Evolutionary conservation across 1,140 invertebrate species (phyloP).

Genomic region (Pollicipes pollicipes): DNA sequence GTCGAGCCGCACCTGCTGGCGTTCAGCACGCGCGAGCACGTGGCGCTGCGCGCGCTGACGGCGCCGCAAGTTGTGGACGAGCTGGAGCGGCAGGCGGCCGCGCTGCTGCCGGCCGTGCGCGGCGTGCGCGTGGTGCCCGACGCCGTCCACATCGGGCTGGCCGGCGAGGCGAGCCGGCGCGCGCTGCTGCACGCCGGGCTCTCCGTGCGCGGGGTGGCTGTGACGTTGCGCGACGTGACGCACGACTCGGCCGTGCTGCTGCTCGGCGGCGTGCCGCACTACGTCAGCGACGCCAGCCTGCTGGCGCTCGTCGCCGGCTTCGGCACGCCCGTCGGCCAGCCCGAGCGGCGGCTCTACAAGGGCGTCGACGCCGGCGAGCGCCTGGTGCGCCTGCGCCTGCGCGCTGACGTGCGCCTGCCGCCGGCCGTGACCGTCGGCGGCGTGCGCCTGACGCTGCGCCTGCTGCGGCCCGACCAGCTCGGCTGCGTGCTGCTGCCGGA

Average conservation of each 20-base stretch:
- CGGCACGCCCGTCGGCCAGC: constrained; percentile 25
- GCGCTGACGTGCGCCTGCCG: not conserved
- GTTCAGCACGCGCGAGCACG: not conserved
- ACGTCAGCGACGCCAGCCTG: constrained; percentile 23
- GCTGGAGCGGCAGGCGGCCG: not conserved
- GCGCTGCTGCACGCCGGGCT: constrained; percentile 21
- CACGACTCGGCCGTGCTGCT: constrained; percentile 23
- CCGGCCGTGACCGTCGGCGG: not conserved
- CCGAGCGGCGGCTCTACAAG: constrained; percentile 29
- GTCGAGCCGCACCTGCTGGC: not conserved
- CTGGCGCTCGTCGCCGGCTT: constrained; percentile 24
- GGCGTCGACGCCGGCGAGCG: constrained; percentile 30
- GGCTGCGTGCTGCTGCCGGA: not conserved
- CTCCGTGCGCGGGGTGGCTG: constrained; percentile 21
- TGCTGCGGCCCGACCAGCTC: not conserved
- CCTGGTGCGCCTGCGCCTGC: constrained; percentile 22
- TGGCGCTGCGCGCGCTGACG: not conserved
- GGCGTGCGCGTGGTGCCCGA: constrained; percentile 23
- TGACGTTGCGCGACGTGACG: constrained; percentile 24
- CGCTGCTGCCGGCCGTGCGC: constrained; percentile 19
- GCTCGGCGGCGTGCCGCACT: constrained; percentile 25
- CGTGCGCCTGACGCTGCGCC: not conserved
- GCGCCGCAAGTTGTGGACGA: not conserved
- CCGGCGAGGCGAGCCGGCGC: constrained; percentile 20
- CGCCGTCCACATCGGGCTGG: constrained; percentile 24